Conservation (phyloP, 2,113 vertebrate species). For the Morone chrysops region DNA sequence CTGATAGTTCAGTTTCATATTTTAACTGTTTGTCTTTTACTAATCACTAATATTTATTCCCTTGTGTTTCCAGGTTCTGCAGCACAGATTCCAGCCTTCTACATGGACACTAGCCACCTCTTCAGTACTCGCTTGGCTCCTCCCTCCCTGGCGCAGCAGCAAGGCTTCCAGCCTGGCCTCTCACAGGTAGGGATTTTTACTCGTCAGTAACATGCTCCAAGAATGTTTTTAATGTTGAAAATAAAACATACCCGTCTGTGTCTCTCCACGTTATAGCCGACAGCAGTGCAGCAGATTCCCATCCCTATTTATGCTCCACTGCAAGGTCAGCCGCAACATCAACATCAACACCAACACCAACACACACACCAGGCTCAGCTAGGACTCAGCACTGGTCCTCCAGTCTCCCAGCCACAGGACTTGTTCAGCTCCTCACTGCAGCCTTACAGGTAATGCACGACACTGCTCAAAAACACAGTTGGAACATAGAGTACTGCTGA, state of each 20-base stretch:
- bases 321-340: conserved; percentile 91
- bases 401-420: conserved; percentile 97
- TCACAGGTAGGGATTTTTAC: conserved; percentile 89
- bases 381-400: conserved; percentile 90
- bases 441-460: conserved; percentile 89
- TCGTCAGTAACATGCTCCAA: background rate
- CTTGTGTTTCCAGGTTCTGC: conserved; percentile 76
- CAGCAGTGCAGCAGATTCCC: conserved; percentile 96
- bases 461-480: background rate
- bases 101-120: conserved; percentile 98
- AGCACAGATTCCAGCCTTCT: conserved; percentile 97
- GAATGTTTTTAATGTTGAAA: background rate
- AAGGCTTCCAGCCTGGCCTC: conserved; percentile 96
- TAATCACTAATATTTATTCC: background rate
- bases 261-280: conserved; percentile 79
- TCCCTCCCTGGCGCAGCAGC: conserved; percentile 94
- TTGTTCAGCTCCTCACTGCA: conserved; percentile 94
- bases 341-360: conserved; percentile 72
- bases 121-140: conserved; percentile 93
- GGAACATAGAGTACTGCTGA: background rate
- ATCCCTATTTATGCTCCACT: conserved; percentile 97
- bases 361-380: conserved; percentile 90
- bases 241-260: background rate
- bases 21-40: background rate
- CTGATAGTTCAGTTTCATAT: background rate